Conservation (phyloP, 2,113 vertebrate genomes). For the Mobula birostris region DNA sequence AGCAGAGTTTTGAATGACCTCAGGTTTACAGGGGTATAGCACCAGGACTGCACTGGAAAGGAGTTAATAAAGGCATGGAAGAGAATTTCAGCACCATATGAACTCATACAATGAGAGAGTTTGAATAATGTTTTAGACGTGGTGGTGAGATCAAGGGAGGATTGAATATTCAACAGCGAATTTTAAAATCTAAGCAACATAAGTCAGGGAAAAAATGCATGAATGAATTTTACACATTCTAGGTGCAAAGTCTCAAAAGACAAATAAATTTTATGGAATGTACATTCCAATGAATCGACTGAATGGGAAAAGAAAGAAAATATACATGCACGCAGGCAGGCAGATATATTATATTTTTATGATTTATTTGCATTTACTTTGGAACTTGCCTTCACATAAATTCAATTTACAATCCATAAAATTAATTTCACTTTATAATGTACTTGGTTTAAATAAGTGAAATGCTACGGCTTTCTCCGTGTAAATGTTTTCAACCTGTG, state of each 20-base stretch:
- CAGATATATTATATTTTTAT: neutral
- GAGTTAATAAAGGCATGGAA: too few relatives aligned
- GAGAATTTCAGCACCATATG: too few relatives aligned
- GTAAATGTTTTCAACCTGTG: neutral
- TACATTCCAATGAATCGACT: neutral
- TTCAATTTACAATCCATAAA: neutral
- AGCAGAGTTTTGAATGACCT: too few relatives aligned
- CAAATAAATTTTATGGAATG: neutral
- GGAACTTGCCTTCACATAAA: neutral
- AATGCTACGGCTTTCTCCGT: neutral
- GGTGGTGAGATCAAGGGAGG: too few relatives aligned
- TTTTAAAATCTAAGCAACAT: too few relatives aligned
- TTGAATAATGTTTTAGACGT: too few relatives aligned
- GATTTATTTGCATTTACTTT: conserved; percentile 9
- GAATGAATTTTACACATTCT: neutral
- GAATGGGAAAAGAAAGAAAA: neutral
- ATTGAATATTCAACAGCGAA: too few relatives aligned
- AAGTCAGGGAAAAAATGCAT: too few relatives aligned
- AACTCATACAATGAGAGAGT: too few relatives aligned
- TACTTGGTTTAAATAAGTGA: neutral
- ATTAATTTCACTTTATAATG: neutral
- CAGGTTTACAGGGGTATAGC: too few relatives aligned
- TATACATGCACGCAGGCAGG: neutral
- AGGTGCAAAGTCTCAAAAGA: neutral
- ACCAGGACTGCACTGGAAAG: too few relatives aligned